Evolutionary conservation across 1,140 invertebrate species (phyloP).

Genomic region (Uloborus diversus): DNA sequence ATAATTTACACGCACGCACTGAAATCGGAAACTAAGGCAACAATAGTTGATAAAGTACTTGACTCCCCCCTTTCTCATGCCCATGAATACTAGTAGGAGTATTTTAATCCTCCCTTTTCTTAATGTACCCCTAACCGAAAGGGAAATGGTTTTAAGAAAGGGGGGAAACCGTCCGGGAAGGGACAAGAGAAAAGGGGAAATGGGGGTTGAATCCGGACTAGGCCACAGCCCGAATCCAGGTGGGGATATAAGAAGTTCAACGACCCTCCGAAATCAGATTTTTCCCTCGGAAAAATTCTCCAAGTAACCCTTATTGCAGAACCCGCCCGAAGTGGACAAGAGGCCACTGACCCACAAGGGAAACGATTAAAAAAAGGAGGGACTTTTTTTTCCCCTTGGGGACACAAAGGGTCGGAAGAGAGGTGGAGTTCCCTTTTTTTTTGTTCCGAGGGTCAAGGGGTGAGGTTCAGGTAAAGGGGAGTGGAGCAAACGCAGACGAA

Average conservation of each 20-base stretch:
- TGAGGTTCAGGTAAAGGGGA: constrained; percentile 31
- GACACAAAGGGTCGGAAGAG: constrained; percentile 31
- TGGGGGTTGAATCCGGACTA: background rate
- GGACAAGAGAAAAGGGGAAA: background rate
- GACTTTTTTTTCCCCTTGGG: background rate
- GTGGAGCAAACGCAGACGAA: constrained; percentile 8
- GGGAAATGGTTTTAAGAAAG: background rate
- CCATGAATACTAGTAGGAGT: background rate
- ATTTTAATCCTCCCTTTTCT: background rate
- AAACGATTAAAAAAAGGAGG: background rate
- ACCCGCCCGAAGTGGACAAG: background rate
- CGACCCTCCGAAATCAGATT: constrained; percentile 22
- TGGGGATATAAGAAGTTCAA: constrained; percentile 36
- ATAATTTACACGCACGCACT: too few species aligned
- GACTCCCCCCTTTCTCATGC: background rate
- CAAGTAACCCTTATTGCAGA: background rate
- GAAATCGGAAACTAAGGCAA: too few species aligned
- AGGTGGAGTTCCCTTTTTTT: constrained; percentile 2
- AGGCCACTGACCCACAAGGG: constrained; percentile 37
- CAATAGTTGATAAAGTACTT: too few species aligned
- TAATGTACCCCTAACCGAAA: background rate
- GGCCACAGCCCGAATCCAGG: constrained; percentile 1
- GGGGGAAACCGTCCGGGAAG: background rate
- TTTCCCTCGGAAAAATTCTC: background rate
- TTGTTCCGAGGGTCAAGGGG: background rate